Percentiles rank a stretch among this genome's conserved stretches.
Conservation (phyloP, 1,140 invertebrate species). For the Panonychus citri region DNA sequence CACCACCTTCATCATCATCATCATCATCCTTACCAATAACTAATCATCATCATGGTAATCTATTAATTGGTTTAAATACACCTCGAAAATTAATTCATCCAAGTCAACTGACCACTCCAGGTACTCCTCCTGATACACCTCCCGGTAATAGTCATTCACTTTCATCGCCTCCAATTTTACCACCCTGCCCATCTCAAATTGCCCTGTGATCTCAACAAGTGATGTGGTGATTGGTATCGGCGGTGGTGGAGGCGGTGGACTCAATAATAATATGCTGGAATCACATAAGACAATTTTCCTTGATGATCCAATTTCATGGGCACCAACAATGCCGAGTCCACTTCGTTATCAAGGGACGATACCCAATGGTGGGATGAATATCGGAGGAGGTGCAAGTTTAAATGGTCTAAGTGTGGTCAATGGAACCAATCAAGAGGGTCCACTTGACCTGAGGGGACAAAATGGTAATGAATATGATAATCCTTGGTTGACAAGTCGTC, state of each 20-base stretch:
- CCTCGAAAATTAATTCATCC: background rate
- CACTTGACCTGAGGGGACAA: conserved; percentile 36
- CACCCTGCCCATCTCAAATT: conserved; percentile 19
- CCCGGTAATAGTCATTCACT: conserved; percentile 1
- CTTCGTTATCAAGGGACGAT: too few relatives aligned
- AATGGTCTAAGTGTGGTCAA: conserved; percentile 1
- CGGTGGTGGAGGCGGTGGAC: conserved; percentile 22
- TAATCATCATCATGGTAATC: too few relatives aligned
- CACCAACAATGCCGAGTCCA: conserved; percentile 29
- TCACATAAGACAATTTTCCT: conserved; percentile 13
- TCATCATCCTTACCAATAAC: background rate
- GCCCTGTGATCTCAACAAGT: too few relatives aligned
- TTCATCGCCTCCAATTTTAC: conserved; percentile 5
- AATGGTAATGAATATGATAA: background rate
- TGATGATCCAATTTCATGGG: conserved; percentile 43
- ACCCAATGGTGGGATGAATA: too few relatives aligned
- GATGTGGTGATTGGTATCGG: too few relatives aligned
- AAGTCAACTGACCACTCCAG: background rate
- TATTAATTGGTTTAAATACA: background rate
- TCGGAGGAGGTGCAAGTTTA: conserved; percentile 17
- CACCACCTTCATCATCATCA: background rate
- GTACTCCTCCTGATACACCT: background rate
- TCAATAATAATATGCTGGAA: too few relatives aligned
- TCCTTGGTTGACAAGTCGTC: background rate
- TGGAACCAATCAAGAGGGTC: conserved; percentile 27